Base-by-base conservation (phyloP, 2,113 vertebrate species). In the Callaeas wilsoni region DNA sequence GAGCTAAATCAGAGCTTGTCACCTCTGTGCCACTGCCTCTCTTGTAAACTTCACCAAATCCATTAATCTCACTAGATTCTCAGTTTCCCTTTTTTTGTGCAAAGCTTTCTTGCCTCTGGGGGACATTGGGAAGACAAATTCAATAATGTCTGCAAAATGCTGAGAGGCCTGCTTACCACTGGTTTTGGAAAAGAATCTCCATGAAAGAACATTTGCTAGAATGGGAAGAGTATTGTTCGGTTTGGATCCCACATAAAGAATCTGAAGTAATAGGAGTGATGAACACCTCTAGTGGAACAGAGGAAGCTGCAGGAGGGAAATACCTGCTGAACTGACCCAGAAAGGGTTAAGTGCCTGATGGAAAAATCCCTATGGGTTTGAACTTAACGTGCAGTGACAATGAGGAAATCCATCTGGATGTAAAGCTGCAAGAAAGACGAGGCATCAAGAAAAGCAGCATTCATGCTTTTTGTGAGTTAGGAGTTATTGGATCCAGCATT, bases 341-440 rank as follows among this genome's bases (percentile, higher is more conserved):
- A 91, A 93, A 83, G 64, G 37, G 79, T 93, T 92, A 91, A 88
- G n/a, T 77, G 18, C 37, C 62, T 60, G 25, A 80, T 23, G 46
- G 76, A 86, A 94, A 94, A 93, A 85, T 73, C 84, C 63, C 68
- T 73, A 4, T 0, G 9, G 57, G 35, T 88, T 81, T 79, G 50
- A 93, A 76, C 47, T 87, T 79, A 81, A 70, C 4, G 27, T 78
- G 33, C 67, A 86, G 65, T 59, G 68, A 90, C 83, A 94, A 92
- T 68, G 46, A 93, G 27, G 83, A 95, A 96, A 95, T 80, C 68
- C 47, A 93, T 76, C 65, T 78, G 63, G 67, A 89, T 78, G 52
- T 59, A 93, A 93, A 96, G 78, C 80, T 84, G 55, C 65, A 86
- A 85, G 90, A 83, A 94, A 85, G 81, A 88, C n/a, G 88, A 86